Conservation (phyloP, 2,888 invertebrate species). For the Tipula vernalis region DNA sequence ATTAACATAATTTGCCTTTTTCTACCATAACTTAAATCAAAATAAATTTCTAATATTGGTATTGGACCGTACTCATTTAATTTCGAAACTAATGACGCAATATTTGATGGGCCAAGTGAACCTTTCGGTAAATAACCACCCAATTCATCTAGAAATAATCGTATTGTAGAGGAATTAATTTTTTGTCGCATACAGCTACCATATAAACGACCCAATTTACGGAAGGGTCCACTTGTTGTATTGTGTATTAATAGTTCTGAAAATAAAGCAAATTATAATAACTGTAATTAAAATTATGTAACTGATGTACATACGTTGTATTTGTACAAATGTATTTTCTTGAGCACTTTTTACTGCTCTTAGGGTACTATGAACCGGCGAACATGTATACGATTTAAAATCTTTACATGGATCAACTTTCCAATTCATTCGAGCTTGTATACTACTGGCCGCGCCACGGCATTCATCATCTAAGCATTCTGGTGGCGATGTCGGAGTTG, state of each 20-base stretch:
- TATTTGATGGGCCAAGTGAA: slow-evolving; percentile 31
- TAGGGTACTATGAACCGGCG: slow-evolving; percentile 23
- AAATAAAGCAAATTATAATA: background rate
- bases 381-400: slow-evolving; percentile 34
- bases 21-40: slow-evolving; percentile 34
- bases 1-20: slow-evolving; percentile 32
- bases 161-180: slow-evolving; percentile 37
- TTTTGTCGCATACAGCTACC: slow-evolving; percentile 38
- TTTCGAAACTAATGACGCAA: slow-evolving; percentile 30
- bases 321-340: slow-evolving; percentile 32
- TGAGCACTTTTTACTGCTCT: slow-evolving; percentile 31
- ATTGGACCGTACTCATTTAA: slow-evolving; percentile 32
- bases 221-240: slow-evolving; percentile 38
- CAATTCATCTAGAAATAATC: slow-evolving; percentile 37
- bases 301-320: slow-evolving; percentile 29
- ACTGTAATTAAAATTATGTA: background rate
- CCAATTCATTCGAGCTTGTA: slow-evolving; percentile 33
- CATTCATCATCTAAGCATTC: slow-evolving; percentile 31
- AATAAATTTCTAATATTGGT: slow-evolving; percentile 34
- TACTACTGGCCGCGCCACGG: slow-evolving; percentile 29
- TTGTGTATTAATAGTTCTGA: slow-evolving; percentile 40
- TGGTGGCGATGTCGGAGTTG: slow-evolving; percentile 27
- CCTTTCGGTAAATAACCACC: slow-evolving; percentile 45
- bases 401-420: slow-evolving; percentile 32
- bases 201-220: slow-evolving; percentile 42